A percentile compares a stretch with the other conserved stretches of the same genome.
Evolutionary conservation across 2,888 invertebrate species (phyloP).

Genomic region (Eledona agricola): DNA sequence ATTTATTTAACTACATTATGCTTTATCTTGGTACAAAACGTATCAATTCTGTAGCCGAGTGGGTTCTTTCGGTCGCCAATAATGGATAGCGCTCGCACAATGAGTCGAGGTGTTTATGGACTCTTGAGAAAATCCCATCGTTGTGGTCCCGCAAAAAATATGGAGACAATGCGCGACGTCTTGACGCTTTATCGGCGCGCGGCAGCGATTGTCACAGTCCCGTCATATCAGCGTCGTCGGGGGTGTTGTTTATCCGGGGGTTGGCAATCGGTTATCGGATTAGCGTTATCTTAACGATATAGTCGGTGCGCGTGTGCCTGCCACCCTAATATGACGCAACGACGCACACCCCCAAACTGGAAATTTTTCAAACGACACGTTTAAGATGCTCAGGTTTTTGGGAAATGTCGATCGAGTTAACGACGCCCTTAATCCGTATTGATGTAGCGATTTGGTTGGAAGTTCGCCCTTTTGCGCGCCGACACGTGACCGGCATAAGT

Average conservation of each 20-base stretch:
- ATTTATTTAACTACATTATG: conserved; percentile 54
- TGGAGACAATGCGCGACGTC: conserved; percentile 29
- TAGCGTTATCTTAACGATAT: conserved; percentile 64
- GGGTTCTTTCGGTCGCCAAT: conserved; percentile 42
- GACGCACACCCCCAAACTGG: no score
- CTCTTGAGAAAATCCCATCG: conserved; percentile 32
- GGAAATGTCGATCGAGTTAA: conserved; percentile 48
- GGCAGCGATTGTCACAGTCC: conserved; percentile 62
- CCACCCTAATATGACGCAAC: conserved; percentile 39
- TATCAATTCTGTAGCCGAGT: conserved; percentile 51
- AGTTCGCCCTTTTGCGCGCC: conserved; percentile 32
- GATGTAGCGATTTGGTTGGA: conserved; percentile 50
- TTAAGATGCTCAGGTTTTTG: no score
- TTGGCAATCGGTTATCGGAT: conserved; percentile 64
- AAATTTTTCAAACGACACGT: no score
- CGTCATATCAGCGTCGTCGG: conserved; percentile 56
- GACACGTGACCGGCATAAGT: conserved; percentile 61
- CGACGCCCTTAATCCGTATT: conserved; percentile 55
- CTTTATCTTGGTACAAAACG: conserved; percentile 51
- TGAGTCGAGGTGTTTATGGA: conserved; percentile 46
- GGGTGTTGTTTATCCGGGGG: conserved; percentile 60
- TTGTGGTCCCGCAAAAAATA: conserved; percentile 15
- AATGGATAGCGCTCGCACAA: conserved; percentile 43
- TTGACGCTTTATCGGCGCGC: conserved; percentile 59
- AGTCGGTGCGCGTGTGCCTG: conserved; percentile 56